Base-by-base conservation (phyloP, 2,113 vertebrate species). In the Sphyrna mokarran region DNA sequence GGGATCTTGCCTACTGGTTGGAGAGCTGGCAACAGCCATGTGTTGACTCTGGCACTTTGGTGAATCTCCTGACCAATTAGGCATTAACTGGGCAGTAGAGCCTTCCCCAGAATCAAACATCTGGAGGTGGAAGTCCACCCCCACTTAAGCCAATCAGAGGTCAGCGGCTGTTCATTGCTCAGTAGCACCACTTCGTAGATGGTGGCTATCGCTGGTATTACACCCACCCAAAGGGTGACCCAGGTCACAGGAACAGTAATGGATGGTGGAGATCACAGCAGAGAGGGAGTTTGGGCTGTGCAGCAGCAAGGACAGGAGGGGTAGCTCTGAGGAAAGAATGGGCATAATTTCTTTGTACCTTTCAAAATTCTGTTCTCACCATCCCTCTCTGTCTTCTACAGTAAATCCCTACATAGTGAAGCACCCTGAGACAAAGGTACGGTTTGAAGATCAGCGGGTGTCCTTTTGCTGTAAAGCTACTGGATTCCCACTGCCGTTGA, bases 391-490 rank as follows among this genome's bases (percentile, higher is more conserved):
- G 68, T 72, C 78, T 23, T 20, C 80, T 0, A 68, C 97, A 99
- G 99, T 98, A 96, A 99, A 98, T 96, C 99, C 99, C 0, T 98
- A 98, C 96, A 97, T 99, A 96, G 97, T 99, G 96, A 98, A 98
- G 96, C 98, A 99, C 96, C 99, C 99, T 0, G 97, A 98, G 97
- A 97, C 97, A 0, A 98, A 98, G 96, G 98, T 98, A 95, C 97
- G 98, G 61, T 97, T 97, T 43, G 98, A 97, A 2, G 98, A 98
- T 95, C 98, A 99, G 96, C 97, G 98, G 0, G 98, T 98, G 96
- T 97, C 97, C n/a, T 96, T 99, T 95, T 99, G 99, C 97, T 99
- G 99, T 97, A 97, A 98, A 96, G 99, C 99, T 40, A 97, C 97
- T 0, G 99, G 99, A 95, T 98, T 95, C 0, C 99, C 98, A 0